phyloP scores from a whole-genome alignment of 2,888 invertebrate genomes.

The Harmothoe impar region DNA sequence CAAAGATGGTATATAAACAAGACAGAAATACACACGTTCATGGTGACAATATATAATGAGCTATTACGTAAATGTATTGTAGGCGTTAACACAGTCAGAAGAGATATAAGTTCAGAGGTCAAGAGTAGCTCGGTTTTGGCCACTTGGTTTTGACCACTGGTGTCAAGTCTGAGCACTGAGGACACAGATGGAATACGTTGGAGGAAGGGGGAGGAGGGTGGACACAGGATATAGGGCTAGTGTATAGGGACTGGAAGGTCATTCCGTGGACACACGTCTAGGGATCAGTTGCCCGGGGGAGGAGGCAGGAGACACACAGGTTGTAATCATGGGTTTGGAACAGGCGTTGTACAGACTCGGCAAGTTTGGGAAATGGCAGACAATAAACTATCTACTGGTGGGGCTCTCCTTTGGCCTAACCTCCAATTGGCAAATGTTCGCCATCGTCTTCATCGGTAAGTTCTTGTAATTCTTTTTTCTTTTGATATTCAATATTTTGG shows the following conservation, averaged over 20 bases:
- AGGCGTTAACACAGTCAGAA: background rate
- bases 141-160: background rate
- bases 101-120: background rate
- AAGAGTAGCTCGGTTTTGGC: background rate
- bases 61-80: background rate
- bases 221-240: background rate
- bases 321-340: slow-evolving; percentile 56
- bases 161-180: background rate
- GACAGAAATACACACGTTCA: too few relatives aligned
- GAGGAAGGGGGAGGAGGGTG: background rate
- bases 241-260: background rate
- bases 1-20: too few relatives aligned
- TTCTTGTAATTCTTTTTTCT: background rate
- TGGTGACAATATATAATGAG: too few relatives aligned
- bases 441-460: slow-evolving; percentile 62
- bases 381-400: slow-evolving; percentile 27
- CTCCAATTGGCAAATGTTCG: slow-evolving; percentile 61
- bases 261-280: background rate
- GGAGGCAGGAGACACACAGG: background rate
- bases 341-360: slow-evolving; percentile 41
- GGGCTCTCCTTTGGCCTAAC: slow-evolving; percentile 43
- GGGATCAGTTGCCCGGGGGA: background rate
- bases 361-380: slow-evolving; percentile 55
- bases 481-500: too few relatives aligned
- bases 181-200: background rate